Percentiles rank a stretch among this genome's conserved stretches.
phyloP scores from a whole-genome alignment of 2,113 vertebrate species.

The Bubalus kerabau region DNA sequence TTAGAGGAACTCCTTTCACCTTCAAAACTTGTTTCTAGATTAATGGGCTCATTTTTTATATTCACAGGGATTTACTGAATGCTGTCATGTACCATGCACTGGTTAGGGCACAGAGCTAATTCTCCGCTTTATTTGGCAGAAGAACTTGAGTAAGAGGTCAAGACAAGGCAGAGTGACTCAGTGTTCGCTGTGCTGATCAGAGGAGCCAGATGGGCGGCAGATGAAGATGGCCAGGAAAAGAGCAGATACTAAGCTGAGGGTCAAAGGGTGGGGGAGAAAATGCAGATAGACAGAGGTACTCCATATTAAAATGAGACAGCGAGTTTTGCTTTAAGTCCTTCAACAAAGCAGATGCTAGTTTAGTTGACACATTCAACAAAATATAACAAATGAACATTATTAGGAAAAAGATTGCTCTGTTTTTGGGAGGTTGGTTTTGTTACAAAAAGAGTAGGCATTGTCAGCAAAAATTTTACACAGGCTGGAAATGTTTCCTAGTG shows the following conservation, averaged over 20 bases:
- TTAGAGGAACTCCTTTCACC: background rate
- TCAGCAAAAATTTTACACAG: slow-evolving; percentile 12
- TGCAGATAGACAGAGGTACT: background rate
- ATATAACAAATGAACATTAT: slow-evolving; percentile 5
- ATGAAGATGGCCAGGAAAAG: background rate
- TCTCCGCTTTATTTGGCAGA: background rate
- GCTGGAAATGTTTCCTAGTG: background rate
- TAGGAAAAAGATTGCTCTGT: background rate
- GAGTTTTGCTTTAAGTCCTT: background rate
- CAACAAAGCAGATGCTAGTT: slow-evolving; percentile 22
- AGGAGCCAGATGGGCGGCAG: background rate
- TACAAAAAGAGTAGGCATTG: background rate
- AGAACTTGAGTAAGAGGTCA: background rate
- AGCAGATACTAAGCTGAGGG: background rate
- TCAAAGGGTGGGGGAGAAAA: background rate
- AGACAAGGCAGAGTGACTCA: background rate
- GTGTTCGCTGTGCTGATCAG: background rate
- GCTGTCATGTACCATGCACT: background rate
- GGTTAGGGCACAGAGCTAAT: background rate
- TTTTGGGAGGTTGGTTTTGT: background rate
- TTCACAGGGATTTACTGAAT: background rate
- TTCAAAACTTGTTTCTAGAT: background rate
- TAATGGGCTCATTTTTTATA: background rate
- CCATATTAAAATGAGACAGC: background rate
- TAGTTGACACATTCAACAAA: background rate